Evolutionary conservation across 1,140 invertebrate species (phyloP).

Genomic region (Coenobita brevimanus): DNA sequence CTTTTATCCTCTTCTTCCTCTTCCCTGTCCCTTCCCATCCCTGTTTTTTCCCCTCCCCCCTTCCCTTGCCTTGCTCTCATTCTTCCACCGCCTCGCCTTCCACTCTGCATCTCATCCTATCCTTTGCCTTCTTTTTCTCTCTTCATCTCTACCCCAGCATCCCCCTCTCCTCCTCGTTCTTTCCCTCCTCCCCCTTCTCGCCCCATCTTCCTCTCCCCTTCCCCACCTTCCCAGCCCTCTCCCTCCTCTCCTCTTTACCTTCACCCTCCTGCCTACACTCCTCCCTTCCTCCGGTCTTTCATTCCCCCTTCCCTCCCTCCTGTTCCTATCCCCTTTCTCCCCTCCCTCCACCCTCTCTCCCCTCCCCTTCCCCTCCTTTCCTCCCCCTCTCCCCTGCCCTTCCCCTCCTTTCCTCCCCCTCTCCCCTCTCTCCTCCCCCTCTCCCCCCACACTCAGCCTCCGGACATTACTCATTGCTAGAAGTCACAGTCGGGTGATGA

Average conservation of each 20-base stretch:
- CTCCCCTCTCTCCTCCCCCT: constrained; percentile 1
- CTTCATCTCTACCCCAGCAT: neutral
- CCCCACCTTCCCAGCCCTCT: neutral
- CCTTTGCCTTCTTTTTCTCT: neutral
- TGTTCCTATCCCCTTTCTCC: neutral
- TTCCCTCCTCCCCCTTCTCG: neutral
- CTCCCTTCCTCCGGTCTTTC: no score
- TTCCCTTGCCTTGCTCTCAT: neutral
- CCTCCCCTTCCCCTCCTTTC: neutral
- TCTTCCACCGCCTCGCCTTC: neutral
- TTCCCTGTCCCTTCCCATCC: neutral
- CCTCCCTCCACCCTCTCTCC: neutral
- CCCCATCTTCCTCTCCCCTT: neutral
- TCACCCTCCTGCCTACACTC: neutral
- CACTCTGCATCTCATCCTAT: neutral
- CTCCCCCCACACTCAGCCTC: neutral
- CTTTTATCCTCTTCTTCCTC: neutral
- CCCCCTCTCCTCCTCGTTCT: neutral
- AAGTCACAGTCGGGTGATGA: no score
- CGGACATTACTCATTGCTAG: no score
- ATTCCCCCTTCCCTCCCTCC: neutral
- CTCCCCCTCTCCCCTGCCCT: neutral
- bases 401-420: neutral
- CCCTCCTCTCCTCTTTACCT: neutral
- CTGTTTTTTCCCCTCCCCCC: neutral